Percentiles rank a stretch among this genome's conserved stretches.
Conservation (phyloP, 2,797 vertebrate species). For the Cercopithecus mitis region DNA sequence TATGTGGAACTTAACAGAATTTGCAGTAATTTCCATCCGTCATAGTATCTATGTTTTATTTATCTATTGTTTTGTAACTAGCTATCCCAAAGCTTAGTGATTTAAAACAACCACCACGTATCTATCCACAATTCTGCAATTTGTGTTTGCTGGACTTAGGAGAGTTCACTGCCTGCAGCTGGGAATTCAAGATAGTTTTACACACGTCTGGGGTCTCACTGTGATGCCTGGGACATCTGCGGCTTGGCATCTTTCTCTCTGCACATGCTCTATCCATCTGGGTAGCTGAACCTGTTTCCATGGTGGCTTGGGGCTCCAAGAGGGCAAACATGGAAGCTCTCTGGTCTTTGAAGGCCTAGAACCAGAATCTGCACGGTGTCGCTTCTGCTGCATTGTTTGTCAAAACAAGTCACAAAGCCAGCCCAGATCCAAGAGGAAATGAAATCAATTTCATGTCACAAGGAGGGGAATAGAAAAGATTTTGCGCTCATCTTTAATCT, state of each 20-base stretch:
- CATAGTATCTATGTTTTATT: neutral
- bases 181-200: neutral
- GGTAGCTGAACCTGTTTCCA: neutral
- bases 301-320: neutral
- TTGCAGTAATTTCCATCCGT: neutral
- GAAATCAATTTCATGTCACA: neutral
- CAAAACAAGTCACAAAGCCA: neutral
- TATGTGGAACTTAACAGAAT: neutral
- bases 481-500: neutral
- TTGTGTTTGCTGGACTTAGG: neutral
- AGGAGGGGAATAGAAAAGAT: neutral
- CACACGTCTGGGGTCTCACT: neutral
- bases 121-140: neutral
- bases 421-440: neutral
- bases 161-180: neutral
- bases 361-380: neutral
- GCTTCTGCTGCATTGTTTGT: neutral
- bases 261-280: neutral
- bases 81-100: neutral
- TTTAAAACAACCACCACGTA: neutral
- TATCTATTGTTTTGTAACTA: neutral
- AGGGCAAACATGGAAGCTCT: neutral
- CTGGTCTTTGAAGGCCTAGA: neutral
- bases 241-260: neutral
- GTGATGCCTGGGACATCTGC: neutral